Conservation (phyloP, 2,888 invertebrate genomes). For the Neoitamus cyanurus region DNA sequence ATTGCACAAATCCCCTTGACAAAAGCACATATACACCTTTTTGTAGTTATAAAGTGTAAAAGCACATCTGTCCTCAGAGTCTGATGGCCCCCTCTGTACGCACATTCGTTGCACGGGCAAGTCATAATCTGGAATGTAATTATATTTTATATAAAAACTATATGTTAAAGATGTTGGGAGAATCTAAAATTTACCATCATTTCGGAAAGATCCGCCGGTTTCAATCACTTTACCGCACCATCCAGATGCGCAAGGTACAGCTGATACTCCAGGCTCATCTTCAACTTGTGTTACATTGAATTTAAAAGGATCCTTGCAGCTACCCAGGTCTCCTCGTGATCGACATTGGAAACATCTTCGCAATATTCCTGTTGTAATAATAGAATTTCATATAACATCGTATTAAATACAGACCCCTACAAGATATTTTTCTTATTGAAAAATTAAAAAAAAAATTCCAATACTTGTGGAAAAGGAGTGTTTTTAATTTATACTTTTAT, state of each 20-base stretch:
- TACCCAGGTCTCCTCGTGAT: constrained; percentile 87
- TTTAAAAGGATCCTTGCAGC: constrained; percentile 87
- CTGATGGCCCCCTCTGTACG: constrained; percentile 86
- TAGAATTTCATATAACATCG: too few species aligned
- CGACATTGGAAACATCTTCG: constrained; percentile 86
- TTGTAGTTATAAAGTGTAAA: constrained; percentile 85
- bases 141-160: background rate
- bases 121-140: constrained; percentile 87
- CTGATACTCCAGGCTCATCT: constrained; percentile 77
- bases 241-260: constrained; percentile 86
- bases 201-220: constrained; percentile 79
- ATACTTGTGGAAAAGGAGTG: too few species aligned
- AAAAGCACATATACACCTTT: constrained; percentile 91
- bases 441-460: too few species aligned
- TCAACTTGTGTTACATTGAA: constrained; percentile 82
- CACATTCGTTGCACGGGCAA: constrained; percentile 89
- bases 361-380: constrained; percentile 69
- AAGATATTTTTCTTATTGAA: background rate
- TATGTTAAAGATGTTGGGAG: too few species aligned
- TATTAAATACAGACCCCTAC: too few species aligned
- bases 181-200: constrained; percentile 73
- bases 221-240: constrained; percentile 94
- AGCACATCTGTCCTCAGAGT: constrained; percentile 89
- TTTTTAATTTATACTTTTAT: too few species aligned
- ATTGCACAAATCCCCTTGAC: constrained; percentile 90